Conservation (phyloP, 2,113 vertebrate genomes). For the Atherinomorus stipes region DNA sequence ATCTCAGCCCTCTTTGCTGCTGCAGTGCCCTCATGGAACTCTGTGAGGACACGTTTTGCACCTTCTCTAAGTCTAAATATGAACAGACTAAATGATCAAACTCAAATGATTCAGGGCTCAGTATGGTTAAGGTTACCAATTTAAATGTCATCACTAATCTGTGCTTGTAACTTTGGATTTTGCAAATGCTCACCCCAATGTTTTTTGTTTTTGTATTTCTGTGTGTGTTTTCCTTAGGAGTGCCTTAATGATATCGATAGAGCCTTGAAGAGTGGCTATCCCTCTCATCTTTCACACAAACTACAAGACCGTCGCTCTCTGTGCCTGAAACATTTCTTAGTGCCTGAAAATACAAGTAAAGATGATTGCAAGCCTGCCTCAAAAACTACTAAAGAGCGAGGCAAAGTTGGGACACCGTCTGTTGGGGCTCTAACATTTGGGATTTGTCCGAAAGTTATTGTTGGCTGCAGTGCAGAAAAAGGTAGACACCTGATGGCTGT, state of each 20-base stretch:
- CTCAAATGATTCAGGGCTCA: no score
- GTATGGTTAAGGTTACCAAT: neutral
- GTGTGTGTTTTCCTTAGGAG: conserved; percentile 80
- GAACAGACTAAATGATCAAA: no score
- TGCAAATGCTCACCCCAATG: neutral
- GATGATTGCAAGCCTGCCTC: conserved; percentile 22
- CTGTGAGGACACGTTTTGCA: no score
- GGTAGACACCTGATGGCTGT: conserved; percentile 89
- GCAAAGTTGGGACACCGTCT: neutral
- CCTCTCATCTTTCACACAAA: conserved; percentile 87
- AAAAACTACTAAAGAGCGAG: conserved; percentile 24
- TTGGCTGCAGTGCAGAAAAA: conserved; percentile 80
- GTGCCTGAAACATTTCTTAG: conserved; percentile 82
- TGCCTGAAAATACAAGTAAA: conserved; percentile 16
- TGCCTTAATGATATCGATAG: conserved; percentile 88
- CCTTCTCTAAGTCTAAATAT: no score
- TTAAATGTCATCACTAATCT: conserved; percentile 3
- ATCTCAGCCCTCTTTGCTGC: no score
- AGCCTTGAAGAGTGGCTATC: conserved; percentile 86
- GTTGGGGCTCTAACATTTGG: conserved; percentile 33
- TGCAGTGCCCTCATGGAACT: no score
- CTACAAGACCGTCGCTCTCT: conserved; percentile 83
- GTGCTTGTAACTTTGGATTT: conserved; percentile 12
- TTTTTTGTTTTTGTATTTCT: neutral
- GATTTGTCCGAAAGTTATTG: conserved; percentile 76